These are phyloP conservation scores for Pygocentrus nattereri DNA, from an alignment of 2,797 vertebrate species.

Conservation along the genomic window DNA sequence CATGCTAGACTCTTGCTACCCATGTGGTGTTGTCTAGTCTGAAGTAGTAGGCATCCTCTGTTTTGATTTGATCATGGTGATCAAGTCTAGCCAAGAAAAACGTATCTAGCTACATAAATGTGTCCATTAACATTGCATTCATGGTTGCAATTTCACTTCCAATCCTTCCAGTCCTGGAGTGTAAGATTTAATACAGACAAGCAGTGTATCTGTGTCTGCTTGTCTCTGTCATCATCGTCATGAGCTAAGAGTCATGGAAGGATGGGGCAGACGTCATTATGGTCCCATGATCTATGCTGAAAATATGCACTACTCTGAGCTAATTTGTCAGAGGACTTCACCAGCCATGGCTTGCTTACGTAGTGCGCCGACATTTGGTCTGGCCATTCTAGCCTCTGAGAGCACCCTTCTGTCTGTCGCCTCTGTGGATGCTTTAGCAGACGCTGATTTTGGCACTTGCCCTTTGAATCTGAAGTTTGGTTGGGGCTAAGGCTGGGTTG, in stretches of 20 bases:
- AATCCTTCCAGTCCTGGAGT: background rate
- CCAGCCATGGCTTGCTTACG: slow-evolving; percentile 2
- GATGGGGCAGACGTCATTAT: background rate
- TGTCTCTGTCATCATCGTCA: slow-evolving; percentile 4
- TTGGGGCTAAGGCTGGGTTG: slow-evolving; percentile 32
- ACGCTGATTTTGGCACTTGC: slow-evolving; percentile 4
- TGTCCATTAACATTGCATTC: background rate
- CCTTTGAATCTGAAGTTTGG: background rate
- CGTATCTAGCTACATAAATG: background rate
- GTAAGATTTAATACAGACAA: background rate
- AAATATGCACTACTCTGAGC: background rate
- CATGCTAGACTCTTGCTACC: background rate
- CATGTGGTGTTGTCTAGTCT: background rate
- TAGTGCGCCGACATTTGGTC: background rate
- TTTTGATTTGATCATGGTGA: background rate
- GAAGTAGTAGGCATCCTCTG: background rate
- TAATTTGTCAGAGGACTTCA: slow-evolving; percentile 12
- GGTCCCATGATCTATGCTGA: background rate
- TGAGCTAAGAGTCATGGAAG: background rate
- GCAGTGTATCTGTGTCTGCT: background rate
- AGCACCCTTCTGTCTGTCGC: background rate
- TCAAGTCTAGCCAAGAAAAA: background rate
- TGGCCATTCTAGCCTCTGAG: background rate
- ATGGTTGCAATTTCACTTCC: background rate
- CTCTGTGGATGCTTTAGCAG: slow-evolving; percentile 27